phyloP scores from a whole-genome alignment of 2,797 vertebrate species.

The Brachyalestes nurse region DNA sequence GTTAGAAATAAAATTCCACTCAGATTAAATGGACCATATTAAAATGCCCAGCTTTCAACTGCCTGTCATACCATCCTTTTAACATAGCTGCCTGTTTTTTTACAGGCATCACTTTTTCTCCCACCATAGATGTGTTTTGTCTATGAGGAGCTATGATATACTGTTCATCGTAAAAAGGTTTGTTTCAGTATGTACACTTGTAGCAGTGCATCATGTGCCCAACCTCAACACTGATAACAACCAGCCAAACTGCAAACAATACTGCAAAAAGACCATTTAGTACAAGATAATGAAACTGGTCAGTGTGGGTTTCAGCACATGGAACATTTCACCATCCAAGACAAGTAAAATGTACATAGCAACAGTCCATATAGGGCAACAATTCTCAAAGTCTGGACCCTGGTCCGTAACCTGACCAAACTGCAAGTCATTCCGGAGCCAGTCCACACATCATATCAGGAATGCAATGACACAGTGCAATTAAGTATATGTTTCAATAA shows the following conservation, averaged over 20 bases:
- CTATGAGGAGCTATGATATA: not conserved
- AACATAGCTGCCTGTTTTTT: too few relatives aligned
- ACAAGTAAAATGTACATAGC: conserved; percentile 2
- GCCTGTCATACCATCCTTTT: not conserved
- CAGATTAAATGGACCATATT: not conserved
- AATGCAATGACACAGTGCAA: too few relatives aligned
- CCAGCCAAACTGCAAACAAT: too few relatives aligned
- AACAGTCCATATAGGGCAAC: not conserved
- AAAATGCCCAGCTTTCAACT: not conserved
- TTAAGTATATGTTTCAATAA: too few relatives aligned
- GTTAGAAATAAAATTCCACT: not conserved
- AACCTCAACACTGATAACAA: too few relatives aligned
- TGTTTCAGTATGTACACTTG: too few relatives aligned
- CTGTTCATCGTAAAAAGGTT: too few relatives aligned
- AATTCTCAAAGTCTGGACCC: too few relatives aligned
- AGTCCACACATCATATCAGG: too few relatives aligned
- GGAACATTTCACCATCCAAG: not conserved
- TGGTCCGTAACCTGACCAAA: too few relatives aligned
- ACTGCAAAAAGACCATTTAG: not conserved
- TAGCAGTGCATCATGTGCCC: too few relatives aligned
- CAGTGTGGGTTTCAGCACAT: not conserved
- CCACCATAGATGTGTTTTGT: not conserved
- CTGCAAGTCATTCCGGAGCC: too few relatives aligned
- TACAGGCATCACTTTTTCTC: not conserved
- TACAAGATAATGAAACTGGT: not conserved